Percentiles rank a stretch among this genome's conserved stretches.
These are phyloP conservation scores for Clupea harengus DNA, from an alignment of 2,113 vertebrate species.

Conservation along the genomic window DNA sequence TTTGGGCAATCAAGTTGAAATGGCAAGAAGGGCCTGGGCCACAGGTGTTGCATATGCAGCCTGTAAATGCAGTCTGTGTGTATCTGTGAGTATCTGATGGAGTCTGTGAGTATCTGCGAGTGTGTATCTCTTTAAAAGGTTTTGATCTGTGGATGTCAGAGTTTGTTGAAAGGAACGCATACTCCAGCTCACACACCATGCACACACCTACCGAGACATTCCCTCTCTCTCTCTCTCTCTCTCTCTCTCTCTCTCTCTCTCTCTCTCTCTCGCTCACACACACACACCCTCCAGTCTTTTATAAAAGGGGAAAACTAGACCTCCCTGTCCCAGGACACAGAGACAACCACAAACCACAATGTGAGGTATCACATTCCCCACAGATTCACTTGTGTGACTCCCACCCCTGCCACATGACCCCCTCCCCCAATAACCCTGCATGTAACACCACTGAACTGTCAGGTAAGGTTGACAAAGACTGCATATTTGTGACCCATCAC, in stretches of 20 bases:
- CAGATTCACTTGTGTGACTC: background rate
- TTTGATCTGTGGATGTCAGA: background rate
- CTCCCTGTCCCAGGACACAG: background rate
- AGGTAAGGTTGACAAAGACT: background rate
- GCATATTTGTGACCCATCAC: background rate
- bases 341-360: background rate
- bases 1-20: background rate
- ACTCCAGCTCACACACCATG: background rate
- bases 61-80: background rate
- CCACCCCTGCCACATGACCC: background rate
- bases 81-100: background rate
- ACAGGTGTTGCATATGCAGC: background rate
- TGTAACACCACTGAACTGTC: background rate
- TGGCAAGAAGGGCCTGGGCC: background rate
- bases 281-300: background rate
- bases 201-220: background rate
- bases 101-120: no score
- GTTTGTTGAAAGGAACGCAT: slow-evolving; percentile 9
- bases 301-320: background rate
- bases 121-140: background rate
- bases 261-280: background rate
- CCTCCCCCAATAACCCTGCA: background rate
- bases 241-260: background rate
- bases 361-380: slow-evolving; percentile 8
- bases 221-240: background rate